Percentiles rank a stretch among this genome's conserved stretches.
Evolutionary conservation across 2,113 vertebrate species (phyloP).

Genomic region (Prionailurus viverrinus): DNA sequence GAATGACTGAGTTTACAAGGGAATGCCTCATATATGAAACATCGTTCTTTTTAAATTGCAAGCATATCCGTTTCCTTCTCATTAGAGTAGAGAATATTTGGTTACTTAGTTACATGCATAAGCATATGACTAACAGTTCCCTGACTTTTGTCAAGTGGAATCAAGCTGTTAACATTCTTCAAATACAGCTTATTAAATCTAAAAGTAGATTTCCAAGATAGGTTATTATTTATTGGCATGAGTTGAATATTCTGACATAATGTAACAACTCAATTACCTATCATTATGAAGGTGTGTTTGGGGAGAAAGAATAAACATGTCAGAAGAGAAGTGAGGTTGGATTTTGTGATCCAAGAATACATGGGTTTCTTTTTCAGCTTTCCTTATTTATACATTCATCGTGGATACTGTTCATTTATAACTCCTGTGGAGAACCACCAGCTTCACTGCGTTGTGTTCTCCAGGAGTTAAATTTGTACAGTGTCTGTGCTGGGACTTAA

Average conservation of each 20-base stretch:
- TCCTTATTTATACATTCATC: not conserved
- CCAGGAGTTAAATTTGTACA: not conserved
- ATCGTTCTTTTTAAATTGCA: not conserved
- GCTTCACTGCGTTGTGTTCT: not conserved
- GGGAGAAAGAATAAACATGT: slow-evolving; percentile 9
- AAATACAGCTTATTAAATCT: slow-evolving; percentile 47
- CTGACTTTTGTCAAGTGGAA: slow-evolving; percentile 31
- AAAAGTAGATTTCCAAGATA: slow-evolving; percentile 47
- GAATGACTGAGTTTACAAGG: not conserved
- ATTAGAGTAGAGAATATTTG: not conserved
- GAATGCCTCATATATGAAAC: not conserved
- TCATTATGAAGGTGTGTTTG: slow-evolving; percentile 43
- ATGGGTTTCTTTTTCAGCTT: not conserved
- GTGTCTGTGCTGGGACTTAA: not conserved
- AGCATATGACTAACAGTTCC: not conserved
- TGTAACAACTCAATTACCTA: not conserved
- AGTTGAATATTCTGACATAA: slow-evolving; percentile 18
- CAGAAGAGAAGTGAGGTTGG: slow-evolving; percentile 48
- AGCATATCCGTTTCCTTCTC: not conserved
- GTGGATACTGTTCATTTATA: not conserved
- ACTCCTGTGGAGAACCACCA: not conserved
- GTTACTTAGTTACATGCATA: slow-evolving; percentile 27
- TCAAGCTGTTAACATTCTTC: slow-evolving; percentile 41
- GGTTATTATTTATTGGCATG: slow-evolving; percentile 11
- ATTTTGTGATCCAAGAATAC: not conserved